A percentile compares a stretch with the other conserved stretches of the same genome.
Conservation (phyloP, 2,113 vertebrate genomes). For the Stigmatopora nigra region DNA sequence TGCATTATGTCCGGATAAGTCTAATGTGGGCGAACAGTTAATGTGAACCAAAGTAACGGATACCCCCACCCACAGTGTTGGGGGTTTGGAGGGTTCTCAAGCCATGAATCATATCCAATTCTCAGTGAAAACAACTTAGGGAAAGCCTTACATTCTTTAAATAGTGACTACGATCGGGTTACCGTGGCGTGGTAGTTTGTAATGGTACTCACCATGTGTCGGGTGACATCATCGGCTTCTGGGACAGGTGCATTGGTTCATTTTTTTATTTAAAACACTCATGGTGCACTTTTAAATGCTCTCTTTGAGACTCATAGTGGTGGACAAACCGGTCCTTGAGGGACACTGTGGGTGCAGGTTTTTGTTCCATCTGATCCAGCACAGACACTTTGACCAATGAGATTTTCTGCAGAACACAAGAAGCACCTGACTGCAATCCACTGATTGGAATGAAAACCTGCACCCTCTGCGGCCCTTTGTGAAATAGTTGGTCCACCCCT, state of each 20-base stretch:
- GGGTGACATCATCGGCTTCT: constrained; percentile 63
- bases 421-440: no score
- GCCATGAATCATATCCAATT: constrained; percentile 29
- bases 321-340: not conserved
- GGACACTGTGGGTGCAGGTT: no score
- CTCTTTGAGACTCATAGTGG: constrained; percentile 1
- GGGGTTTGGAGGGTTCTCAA: constrained; percentile 8
- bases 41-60: constrained; percentile 49
- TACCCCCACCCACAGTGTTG: constrained; percentile 35
- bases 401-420: no score
- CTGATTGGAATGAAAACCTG: no score
- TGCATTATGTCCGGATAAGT: constrained; percentile 19
- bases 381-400: no score
- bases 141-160: constrained; percentile 68
- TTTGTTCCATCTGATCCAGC: no score
- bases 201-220: constrained; percentile 66
- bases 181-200: constrained; percentile 51
- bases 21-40: constrained; percentile 53
- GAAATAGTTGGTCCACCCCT: not conserved
- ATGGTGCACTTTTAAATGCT: constrained; percentile 41
- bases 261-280: constrained; percentile 33
- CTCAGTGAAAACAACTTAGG: constrained; percentile 58
- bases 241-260: constrained; percentile 63
- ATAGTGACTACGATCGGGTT: constrained; percentile 68
- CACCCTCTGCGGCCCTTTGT: no score